Evolutionary conservation across 1,140 invertebrate species (phyloP).

Genomic region (Coelopa frigida): DNA sequence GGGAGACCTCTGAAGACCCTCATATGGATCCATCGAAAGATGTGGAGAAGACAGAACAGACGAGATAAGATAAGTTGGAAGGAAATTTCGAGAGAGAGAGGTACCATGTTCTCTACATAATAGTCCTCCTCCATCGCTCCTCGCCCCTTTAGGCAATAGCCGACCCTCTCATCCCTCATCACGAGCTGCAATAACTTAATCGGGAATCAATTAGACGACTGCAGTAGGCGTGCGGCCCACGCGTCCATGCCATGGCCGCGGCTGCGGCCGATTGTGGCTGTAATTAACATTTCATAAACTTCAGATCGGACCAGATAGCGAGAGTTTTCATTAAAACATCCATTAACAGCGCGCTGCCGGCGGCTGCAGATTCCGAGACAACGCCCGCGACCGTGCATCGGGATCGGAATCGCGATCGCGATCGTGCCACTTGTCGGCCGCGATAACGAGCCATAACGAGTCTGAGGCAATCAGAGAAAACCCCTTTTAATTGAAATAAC

Average conservation of each 20-base stretch:
- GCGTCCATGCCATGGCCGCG: neutral
- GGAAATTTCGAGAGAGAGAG: no score
- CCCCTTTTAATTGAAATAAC: conserved; percentile 32
- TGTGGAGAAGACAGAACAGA: no score
- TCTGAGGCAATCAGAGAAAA: conserved; percentile 34
- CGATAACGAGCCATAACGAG: conserved; percentile 33
- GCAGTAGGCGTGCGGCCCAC: neutral
- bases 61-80: no score
- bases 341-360: conserved; percentile 26
- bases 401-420: conserved; percentile 19
- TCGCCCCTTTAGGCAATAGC: no score
- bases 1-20: no score
- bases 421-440: conserved; percentile 38
- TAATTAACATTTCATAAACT: conserved; percentile 44
- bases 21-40: no score
- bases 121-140: no score
- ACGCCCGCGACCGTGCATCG: neutral
- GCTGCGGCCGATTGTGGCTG: conserved; percentile 10
- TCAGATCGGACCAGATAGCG: conserved; percentile 38
- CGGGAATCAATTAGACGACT: no score
- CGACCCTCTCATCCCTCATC: no score
- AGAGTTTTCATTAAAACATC: conserved; percentile 41
- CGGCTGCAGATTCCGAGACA: neutral
- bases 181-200: no score
- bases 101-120: no score